Evolutionary conservation across 1,140 invertebrate genomes (phyloP).

Genomic region (Atta texana): DNA sequence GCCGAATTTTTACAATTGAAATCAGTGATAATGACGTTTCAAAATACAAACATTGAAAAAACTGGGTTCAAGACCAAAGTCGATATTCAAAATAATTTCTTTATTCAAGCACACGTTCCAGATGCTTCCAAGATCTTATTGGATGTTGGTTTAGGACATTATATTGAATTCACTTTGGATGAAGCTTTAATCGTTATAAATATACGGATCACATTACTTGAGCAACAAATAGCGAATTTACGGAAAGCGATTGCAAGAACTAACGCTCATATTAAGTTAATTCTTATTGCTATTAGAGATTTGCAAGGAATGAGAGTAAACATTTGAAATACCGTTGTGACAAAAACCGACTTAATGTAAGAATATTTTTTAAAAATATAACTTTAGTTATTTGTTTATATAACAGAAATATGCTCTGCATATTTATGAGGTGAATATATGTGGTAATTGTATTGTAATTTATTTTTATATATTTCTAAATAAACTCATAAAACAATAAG

Average conservation of each 20-base stretch:
- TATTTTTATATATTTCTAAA: conserved; percentile 30
- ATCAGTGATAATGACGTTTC: conserved; percentile 86
- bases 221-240: conserved; percentile 88
- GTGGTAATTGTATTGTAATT: not conserved
- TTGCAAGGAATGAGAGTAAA: conserved; percentile 83
- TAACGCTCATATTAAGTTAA: conserved; percentile 93
- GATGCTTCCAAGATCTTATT: conserved; percentile 90
- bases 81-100: conserved; percentile 92
- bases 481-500: not conserved
- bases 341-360: conserved; percentile 9
- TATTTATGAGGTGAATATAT: not conserved
- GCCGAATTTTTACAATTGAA: conserved; percentile 92
- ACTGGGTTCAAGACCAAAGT: conserved; percentile 92
- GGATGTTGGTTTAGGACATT: conserved; percentile 92
- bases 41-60: conserved; percentile 80
- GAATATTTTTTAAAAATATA: not conserved
- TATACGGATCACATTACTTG: conserved; percentile 89
- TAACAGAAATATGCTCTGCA: not conserved
- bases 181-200: conserved; percentile 91
- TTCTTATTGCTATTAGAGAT: conserved; percentile 89
- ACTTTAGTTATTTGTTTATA: not conserved
- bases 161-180: conserved; percentile 90
- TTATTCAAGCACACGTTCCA: conserved; percentile 90
- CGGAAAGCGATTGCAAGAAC: conserved; percentile 89
- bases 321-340: not conserved